Evolutionary conservation across 2,113 vertebrate species (phyloP), one percentile per base, ranked within the genome.

Genomic region (Onychostoma macrolepis): DNA sequence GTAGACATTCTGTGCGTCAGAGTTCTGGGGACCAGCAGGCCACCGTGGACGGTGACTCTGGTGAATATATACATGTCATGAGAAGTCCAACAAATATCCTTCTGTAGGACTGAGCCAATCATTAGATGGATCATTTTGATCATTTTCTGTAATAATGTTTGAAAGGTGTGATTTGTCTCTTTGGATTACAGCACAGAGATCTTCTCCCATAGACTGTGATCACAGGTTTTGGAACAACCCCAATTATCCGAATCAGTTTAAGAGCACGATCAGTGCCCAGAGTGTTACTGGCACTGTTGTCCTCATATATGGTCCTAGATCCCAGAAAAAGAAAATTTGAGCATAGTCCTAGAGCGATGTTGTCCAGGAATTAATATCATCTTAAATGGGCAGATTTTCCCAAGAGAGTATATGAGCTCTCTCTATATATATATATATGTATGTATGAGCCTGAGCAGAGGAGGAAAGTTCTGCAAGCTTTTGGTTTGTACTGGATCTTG

Each of bases 1-100:
- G 56, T 71, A 83, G 80, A 89, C 56, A 79, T 65, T 67, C 79
- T 76, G 63, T 90, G 41, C 80, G 38, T 80, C 88, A 72, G 72
- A 43, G 43, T 53, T 33, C 43, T 19, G 48, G 45, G 75, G 50
- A 72, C 74, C 58, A 69, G 53, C 48, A 72, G 83, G 72, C 5
- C 67, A 15, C n/a, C 58, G 6, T 61, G 36, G 48, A 67, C 6
- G 2, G 36, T 15, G 77, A 69, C 13, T 24, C 65, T 26, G 33
- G 38, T 82, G 67, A 48, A 61, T 76, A 76, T 77, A 24, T 53
- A 21, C 17, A 50, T 12, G 15, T 15, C 15, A 58, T 80, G 33
- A 38, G 0, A 61, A 65, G 24, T 41, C 33, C 36, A 41, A 6
- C 36, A 26, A 17, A 43, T 28, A 28, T 28, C 8, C 36, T 17